These are phyloP conservation scores for Euplagia quadripunctaria DNA, from an alignment of 2,888 invertebrate genomes.

Conservation along the genomic window DNA sequence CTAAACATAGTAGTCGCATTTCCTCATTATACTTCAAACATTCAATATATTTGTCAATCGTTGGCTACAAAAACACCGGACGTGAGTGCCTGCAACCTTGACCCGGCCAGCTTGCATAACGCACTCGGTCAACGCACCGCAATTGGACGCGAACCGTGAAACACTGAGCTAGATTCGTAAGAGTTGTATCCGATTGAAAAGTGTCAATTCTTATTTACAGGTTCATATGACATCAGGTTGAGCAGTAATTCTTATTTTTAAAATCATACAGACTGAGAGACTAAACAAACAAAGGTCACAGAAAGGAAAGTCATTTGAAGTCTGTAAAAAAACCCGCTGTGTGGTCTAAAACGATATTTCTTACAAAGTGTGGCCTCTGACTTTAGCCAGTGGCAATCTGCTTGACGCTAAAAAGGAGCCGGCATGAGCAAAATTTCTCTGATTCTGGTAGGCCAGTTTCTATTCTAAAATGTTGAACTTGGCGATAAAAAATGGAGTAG, in stretches of 20 bases:
- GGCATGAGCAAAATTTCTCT: too few species aligned
- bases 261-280: too few species aligned
- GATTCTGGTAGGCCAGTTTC: too few species aligned
- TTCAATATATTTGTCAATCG: constrained; percentile 4
- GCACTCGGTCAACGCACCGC: constrained; percentile 35
- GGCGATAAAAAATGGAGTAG: too few species aligned
- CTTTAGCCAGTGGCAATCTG: too few species aligned
- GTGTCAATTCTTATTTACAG: constrained; percentile 4
- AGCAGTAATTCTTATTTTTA: neutral
- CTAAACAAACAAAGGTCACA: too few species aligned
- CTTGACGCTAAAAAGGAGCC: too few species aligned
- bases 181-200: neutral
- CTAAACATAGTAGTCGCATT: neutral
- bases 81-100: constrained; percentile 40
- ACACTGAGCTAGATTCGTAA: constrained; percentile 23
- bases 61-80: constrained; percentile 19
- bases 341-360: too few species aligned
- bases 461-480: too few species aligned
- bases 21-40: neutral
- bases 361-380: too few species aligned
- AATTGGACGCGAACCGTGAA: constrained; percentile 19
- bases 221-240: neutral
- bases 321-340: too few species aligned
- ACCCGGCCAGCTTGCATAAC: constrained; percentile 33
- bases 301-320: too few species aligned